These are phyloP conservation scores for Porites cylindrica DNA, from an alignment of 92 coral and sea anemone genomes.

Conservation along the genomic window DNA sequence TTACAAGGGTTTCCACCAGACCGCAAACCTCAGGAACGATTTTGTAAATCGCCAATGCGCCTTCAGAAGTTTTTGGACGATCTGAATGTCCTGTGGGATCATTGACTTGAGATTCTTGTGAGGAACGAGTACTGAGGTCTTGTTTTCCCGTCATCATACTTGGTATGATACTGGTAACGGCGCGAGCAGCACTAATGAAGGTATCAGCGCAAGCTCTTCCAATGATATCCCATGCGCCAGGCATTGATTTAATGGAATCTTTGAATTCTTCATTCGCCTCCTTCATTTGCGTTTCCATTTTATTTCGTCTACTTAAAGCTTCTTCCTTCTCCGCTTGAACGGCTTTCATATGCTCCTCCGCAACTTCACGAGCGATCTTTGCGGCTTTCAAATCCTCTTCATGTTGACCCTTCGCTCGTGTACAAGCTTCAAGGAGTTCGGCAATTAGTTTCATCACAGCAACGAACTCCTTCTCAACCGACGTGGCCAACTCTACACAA, in stretches of 20 bases:
- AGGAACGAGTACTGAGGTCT: not conserved
- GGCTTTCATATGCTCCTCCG: slow-evolving; percentile 8
- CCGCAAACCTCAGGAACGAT: too few relatives aligned
- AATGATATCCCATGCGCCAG: not conserved
- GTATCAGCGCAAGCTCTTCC: slow-evolving; percentile 32
- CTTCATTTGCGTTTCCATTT: slow-evolving; percentile 42
- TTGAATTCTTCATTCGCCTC: slow-evolving; percentile 16
- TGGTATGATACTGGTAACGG: not conserved
- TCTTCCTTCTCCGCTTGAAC: slow-evolving; percentile 14
- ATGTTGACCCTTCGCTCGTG: slow-evolving; percentile 63
- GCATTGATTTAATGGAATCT: slow-evolving; percentile 38
- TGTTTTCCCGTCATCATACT: not conserved
- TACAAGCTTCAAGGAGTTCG: slow-evolving; percentile 72
- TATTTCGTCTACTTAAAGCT: not conserved
- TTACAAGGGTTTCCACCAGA: too few relatives aligned
- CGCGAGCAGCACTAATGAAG: not conserved
- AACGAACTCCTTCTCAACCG: slow-evolving; percentile 57
- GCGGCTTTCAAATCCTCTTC: slow-evolving; percentile 44
- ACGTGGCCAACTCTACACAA: slow-evolving; percentile 31
- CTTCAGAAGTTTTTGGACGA: too few relatives aligned
- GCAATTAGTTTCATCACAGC: slow-evolving; percentile 56
- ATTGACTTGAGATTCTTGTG: not conserved
- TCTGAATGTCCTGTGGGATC: slow-evolving; percentile 23
- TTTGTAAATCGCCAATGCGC: too few relatives aligned
- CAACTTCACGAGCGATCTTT: slow-evolving; percentile 33